Base-by-base conservation (phyloP, 2,113 vertebrate species). In the Petaurus breviceps region DNA sequence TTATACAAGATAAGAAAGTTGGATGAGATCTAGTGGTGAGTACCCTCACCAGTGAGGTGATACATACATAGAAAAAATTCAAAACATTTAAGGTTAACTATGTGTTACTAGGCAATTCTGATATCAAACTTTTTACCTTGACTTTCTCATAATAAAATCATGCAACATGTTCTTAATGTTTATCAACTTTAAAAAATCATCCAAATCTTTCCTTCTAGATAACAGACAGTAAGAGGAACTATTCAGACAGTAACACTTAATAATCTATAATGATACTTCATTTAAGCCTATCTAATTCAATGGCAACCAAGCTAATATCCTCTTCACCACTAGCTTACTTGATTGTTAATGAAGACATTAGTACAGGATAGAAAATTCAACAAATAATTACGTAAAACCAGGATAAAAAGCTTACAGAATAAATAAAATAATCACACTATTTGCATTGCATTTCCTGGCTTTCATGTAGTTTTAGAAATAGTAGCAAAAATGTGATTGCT, bases 381-480 rank as follows among this genome's bases (percentile, higher is more conserved):
- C 14, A 68, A 94, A 92, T 0, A 89, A 25, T 23, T 12, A 8
- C n/a, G 31, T 0, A 49, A 90, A 31, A 57, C 6, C 57, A 92
- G 54, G n/a, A 53, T 90, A 50, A 89, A 53, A 95, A 91, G 28
- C 1, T 0, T 54, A 93, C 8, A 94, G 93, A 97, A 93, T 89
- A 95, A 91, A 93, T 84, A 49, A 77, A 94, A 49, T 5, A 97
- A 25, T 68, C 90, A 31, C 22, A 54, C 16, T 22, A 91, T 55
- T 93, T 84, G 89, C 84, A 89, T 37, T 43, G 91, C 89, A 37
- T 96, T 95, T 96, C 95, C 50, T 53, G 55, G 54, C 37, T 92
- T 1, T 49, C 9, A 0, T 50, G 47, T 43, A 11, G 10, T 10
- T 52, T 51, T 94, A 68, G 93, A 53, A 97, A 37, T 10, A 1